Evolutionary conservation across 2,888 invertebrate genomes (phyloP).

Genomic region (Nemotelus pantherinus): DNA sequence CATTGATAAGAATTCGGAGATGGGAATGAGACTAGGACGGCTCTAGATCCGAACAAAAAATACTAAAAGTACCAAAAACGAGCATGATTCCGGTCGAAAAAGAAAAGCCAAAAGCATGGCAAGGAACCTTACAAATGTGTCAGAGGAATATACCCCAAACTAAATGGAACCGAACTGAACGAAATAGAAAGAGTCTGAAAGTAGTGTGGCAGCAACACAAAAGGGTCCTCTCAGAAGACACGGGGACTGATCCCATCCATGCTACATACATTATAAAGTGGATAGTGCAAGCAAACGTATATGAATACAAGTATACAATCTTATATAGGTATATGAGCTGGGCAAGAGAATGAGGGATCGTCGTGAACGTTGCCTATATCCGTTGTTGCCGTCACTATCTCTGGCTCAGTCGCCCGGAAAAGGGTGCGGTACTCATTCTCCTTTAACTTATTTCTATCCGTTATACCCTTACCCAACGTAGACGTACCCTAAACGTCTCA

Average conservation of each 20-base stretch:
- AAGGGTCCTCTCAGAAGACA: constrained; percentile 28
- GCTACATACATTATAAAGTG: constrained; percentile 28
- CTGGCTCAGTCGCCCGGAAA: constrained; percentile 40
- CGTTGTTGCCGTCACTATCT: constrained; percentile 30
- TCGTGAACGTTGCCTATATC: constrained; percentile 37
- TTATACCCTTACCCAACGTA: constrained; percentile 29
- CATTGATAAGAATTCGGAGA: constrained; percentile 18
- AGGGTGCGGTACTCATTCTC: constrained; percentile 40
- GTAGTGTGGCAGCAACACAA: constrained; percentile 28
- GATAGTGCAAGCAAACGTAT: background rate
- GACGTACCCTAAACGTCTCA: constrained; percentile 25
- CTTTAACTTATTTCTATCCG: constrained; percentile 27
- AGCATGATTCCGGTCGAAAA: background rate
- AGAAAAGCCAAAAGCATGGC: constrained; percentile 23
- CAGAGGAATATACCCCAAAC: constrained; percentile 6
- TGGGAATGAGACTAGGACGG: constrained; percentile 13
- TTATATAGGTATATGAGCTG: background rate
- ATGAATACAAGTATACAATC: constrained; percentile 4
- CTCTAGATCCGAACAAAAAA: constrained; percentile 16
- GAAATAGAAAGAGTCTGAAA: constrained; percentile 30
- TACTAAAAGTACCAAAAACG: constrained; percentile 31
- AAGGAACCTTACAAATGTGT: background rate
- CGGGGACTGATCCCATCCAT: background rate
- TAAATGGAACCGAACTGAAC: constrained; percentile 7
- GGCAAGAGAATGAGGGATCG: constrained; percentile 28